Conservation (phyloP, 2,888 invertebrate genomes). For the Oscheius sp. region DNA sequence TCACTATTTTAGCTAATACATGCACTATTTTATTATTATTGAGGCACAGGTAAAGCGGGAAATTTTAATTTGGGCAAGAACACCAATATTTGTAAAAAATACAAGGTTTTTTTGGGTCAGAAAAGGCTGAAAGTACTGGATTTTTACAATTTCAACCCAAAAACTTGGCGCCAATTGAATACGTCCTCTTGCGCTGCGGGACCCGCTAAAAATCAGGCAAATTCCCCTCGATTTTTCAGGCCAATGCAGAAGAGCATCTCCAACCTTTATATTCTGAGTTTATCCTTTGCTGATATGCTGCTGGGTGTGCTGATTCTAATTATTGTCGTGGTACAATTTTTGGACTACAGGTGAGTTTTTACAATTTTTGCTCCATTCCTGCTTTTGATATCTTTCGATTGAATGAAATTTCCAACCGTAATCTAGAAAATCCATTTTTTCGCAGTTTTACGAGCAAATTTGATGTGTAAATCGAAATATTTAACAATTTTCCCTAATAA, state of each 20-base stretch:
- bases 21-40: conserved; percentile 47
- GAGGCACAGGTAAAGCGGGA: conserved; percentile 14
- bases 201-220: too few species aligned
- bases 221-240: too few species aligned
- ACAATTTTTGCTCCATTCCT: too few species aligned
- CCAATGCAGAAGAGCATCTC: conserved; percentile 58
- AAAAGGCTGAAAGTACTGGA: too few species aligned
- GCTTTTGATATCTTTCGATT: too few species aligned
- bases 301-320: conserved; percentile 61
- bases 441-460: not conserved
- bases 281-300: conserved; percentile 62
- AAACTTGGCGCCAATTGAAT: too few species aligned
- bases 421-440: not conserved
- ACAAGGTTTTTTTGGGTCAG: too few species aligned
- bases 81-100: not conserved
- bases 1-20: conserved; percentile 44
- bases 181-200: too few species aligned
- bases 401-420: not conserved
- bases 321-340: conserved; percentile 50
- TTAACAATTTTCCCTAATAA: too few species aligned
- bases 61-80: too few species aligned
- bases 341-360: conserved; percentile 34
- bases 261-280: conserved; percentile 63
- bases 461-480: too few species aligned
- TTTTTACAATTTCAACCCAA: too few species aligned